A percentile compares a stretch with the other conserved stretches of the same genome.
Evolutionary conservation across 2,888 invertebrate species (phyloP).

Genomic region (Eubasilissa splendida): DNA sequence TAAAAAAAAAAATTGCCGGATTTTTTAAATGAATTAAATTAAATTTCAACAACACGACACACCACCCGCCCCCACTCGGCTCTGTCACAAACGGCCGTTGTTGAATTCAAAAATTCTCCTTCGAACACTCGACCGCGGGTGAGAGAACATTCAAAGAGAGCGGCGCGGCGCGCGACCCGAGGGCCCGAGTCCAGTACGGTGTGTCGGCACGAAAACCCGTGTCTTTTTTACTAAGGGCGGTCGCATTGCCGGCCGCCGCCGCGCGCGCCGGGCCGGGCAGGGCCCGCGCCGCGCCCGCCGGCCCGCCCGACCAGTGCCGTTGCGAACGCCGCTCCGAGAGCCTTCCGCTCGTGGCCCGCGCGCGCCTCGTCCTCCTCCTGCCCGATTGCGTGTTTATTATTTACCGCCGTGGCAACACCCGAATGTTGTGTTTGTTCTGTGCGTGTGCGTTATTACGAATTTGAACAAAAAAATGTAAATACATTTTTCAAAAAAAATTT

Average conservation of each 20-base stretch:
- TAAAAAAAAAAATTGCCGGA: too few relatives aligned
- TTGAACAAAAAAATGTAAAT: slow-evolving; percentile 2
- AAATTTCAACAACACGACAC: too few relatives aligned
- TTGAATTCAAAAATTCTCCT: too few relatives aligned
- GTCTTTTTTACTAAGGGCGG: neutral
- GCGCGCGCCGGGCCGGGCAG: neutral
- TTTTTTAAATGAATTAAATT: too few relatives aligned
- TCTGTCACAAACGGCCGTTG: too few relatives aligned
- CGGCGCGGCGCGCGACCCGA: too few relatives aligned
- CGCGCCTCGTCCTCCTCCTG: neutral
- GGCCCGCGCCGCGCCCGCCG: slow-evolving; percentile 16
- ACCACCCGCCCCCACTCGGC: too few relatives aligned
- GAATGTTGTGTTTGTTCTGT: slow-evolving; percentile 12
- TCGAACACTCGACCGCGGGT: too few relatives aligned
- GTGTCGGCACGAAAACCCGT: neutral
- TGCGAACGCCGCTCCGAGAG: neutral
- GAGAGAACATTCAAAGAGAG: too few relatives aligned
- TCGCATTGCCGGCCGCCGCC: neutral
- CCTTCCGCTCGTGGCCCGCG: neutral
- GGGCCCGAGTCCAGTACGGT: too few relatives aligned
- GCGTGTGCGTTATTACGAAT: neutral
- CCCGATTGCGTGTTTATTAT: slow-evolving; percentile 5
- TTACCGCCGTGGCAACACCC: slow-evolving; percentile 32
- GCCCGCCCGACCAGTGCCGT: slow-evolving; percentile 2
- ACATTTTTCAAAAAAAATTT: neutral